These are phyloP conservation scores for Pocillopora grandis DNA, from an alignment of 92 coral and sea anemone genomes.

Conservation along the genomic window DNA sequence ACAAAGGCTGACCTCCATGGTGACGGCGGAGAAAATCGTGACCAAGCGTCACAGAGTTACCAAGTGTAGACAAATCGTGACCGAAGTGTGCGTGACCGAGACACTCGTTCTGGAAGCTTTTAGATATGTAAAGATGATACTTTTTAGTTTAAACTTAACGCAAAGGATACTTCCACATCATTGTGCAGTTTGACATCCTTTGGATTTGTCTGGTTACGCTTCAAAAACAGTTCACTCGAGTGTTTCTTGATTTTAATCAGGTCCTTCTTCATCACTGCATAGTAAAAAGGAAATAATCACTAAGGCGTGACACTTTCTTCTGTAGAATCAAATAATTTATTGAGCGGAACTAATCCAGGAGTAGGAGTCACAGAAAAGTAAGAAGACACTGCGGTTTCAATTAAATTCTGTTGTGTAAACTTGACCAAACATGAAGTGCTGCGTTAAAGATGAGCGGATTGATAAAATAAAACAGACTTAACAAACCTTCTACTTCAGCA, in stretches of 20 bases:
- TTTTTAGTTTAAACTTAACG: neutral
- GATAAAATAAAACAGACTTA: neutral
- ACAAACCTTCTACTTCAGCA: conserved; percentile 97
- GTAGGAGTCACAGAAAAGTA: too few relatives aligned
- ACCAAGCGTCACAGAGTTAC: too few relatives aligned
- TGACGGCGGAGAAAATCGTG: too few relatives aligned
- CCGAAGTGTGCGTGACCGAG: neutral
- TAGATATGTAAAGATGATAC: neutral
- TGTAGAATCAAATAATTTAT: too few relatives aligned
- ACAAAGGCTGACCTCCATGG: too few relatives aligned
- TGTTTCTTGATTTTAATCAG: conserved; percentile 88
- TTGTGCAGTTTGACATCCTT: conserved; percentile 77
- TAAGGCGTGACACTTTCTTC: too few relatives aligned
- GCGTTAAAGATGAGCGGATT: neutral
- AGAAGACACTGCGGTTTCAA: too few relatives aligned
- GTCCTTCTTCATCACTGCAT: conserved; percentile 89
- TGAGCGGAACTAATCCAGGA: too few relatives aligned
- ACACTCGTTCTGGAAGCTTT: neutral
- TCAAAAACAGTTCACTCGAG: conserved; percentile 78
- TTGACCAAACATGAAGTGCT: neutral
- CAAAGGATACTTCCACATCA: conserved; percentile 95
- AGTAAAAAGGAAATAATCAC: too few relatives aligned
- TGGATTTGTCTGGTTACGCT: conserved; percentile 66
- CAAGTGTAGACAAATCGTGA: too few relatives aligned
- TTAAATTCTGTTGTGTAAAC: neutral